phyloP scores from a whole-genome alignment of 2,888 invertebrate species.

The Flabesymbios commensalis region DNA sequence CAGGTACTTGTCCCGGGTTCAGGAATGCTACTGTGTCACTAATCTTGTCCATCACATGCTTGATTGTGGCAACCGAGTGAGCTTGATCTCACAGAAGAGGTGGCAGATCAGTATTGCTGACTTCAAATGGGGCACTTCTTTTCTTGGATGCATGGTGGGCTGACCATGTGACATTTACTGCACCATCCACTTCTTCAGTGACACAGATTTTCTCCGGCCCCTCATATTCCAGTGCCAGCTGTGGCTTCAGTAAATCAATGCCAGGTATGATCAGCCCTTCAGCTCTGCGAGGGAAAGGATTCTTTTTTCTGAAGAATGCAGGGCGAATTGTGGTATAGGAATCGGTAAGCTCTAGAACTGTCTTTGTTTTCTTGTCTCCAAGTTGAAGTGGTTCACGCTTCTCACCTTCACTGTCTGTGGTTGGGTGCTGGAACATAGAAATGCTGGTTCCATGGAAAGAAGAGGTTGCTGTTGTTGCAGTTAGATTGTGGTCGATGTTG shows the following conservation, averaged over 20 bases:
- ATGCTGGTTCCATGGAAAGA: slow-evolving; percentile 35
- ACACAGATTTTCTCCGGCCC: slow-evolving; percentile 12
- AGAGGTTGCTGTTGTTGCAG: slow-evolving; percentile 25
- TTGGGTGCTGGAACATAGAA: slow-evolving; percentile 34
- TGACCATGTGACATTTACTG: slow-evolving; percentile 16
- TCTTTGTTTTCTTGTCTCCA: slow-evolving; percentile 8
- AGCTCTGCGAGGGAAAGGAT: slow-evolving; percentile 8
- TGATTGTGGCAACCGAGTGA: slow-evolving; percentile 20
- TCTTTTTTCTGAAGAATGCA: slow-evolving; percentile 18
- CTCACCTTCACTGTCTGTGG: slow-evolving; percentile 14
- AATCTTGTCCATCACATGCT: slow-evolving; percentile 23
- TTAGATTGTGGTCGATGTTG: slow-evolving; percentile 37
- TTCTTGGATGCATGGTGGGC: slow-evolving; percentile 18
- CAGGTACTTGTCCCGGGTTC: slow-evolving; percentile 42
- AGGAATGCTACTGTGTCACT: slow-evolving; percentile 21
- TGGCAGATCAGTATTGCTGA: slow-evolving; percentile 15
- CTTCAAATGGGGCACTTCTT: neutral
- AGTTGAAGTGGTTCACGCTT: slow-evolving; percentile 6
- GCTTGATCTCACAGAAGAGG: slow-evolving; percentile 15
- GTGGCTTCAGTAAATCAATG: neutral
- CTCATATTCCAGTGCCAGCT: slow-evolving; percentile 17
- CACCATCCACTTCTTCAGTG: slow-evolving; percentile 7
- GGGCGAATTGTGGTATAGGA: slow-evolving; percentile 25
- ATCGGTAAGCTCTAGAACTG: slow-evolving; percentile 25
- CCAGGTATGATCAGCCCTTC: neutral